Evolutionary conservation across 2,888 invertebrate species (phyloP).

Genomic region (Dasysyrphus tricinctus): DNA sequence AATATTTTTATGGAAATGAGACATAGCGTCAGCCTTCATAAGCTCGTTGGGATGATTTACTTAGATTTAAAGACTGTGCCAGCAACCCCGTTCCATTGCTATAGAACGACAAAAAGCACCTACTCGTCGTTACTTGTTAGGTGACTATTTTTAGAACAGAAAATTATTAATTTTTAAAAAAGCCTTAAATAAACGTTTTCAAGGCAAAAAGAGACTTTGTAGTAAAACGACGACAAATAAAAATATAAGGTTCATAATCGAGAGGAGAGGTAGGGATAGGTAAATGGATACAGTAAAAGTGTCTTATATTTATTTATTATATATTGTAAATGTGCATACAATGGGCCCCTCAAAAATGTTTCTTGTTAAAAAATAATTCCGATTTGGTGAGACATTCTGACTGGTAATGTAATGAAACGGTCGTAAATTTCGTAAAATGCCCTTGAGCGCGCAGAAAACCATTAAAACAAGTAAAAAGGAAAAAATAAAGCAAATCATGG

Average conservation of each 20-base stretch:
- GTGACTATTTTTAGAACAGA: constrained; percentile 21
- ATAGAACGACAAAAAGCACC: background rate
- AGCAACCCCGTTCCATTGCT: background rate
- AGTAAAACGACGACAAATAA: background rate
- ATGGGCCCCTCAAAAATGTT: constrained; percentile 8
- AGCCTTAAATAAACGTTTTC: constrained; percentile 24
- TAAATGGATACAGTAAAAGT: background rate
- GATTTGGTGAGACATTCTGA: constrained; percentile 7
- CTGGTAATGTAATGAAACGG: background rate
- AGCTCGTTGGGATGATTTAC: constrained; percentile 18
- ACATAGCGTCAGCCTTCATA: background rate
- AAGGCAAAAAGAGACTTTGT: background rate
- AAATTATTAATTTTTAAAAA: constrained; percentile 12
- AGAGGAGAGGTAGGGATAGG: background rate
- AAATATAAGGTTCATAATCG: background rate
- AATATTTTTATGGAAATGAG: constrained; percentile 17
- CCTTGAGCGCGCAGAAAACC: background rate
- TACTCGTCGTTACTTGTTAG: background rate
- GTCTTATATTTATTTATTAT: background rate
- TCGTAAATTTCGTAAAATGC: constrained; percentile 17
- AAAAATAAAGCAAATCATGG: background rate
- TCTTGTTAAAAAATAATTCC: constrained; percentile 13
- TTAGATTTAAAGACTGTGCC: constrained; percentile 2
- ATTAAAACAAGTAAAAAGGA: background rate
- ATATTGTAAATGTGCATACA: constrained; percentile 9